Percentiles rank a stretch among this genome's conserved stretches.
phyloP scores from a whole-genome alignment of 2,797 vertebrate species.

The Uromys caudimaculatus region DNA sequence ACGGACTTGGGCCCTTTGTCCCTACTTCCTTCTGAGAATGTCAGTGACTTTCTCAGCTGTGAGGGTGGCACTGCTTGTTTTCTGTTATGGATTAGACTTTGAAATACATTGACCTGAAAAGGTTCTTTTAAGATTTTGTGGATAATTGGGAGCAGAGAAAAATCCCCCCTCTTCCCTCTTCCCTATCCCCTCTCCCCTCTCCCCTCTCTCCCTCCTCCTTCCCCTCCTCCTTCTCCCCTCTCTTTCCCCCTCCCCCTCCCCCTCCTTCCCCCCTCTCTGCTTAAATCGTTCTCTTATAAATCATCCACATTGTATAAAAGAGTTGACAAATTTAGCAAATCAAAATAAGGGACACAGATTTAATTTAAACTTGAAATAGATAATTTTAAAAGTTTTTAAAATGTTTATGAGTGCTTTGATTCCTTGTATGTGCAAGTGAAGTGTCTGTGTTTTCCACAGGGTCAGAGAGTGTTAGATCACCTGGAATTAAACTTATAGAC shows the following conservation, averaged over 20 bases:
- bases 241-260: too few relatives aligned
- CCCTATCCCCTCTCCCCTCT: too few relatives aligned
- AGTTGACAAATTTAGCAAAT: neutral
- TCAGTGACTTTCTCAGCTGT: neutral
- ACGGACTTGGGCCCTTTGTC: neutral
- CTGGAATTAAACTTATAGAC: neutral
- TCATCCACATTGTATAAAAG: neutral
- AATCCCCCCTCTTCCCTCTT: too few relatives aligned
- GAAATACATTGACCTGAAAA: neutral
- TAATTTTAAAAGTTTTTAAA: neutral
- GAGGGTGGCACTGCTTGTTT: neutral
- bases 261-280: neutral
- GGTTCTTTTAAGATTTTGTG: neutral
- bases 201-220: neutral
- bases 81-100: neutral
- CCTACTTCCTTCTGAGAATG: neutral
- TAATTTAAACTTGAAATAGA: conserved; percentile 38
- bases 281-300: neutral
- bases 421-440: too few relatives aligned
- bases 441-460: neutral
- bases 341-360: neutral
- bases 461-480: neutral
- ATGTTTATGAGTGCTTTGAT: neutral
- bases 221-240: too few relatives aligned
- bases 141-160: neutral